phyloP scores from a whole-genome alignment of 2,888 invertebrate genomes.

The Cheilosia vulpina region DNA sequence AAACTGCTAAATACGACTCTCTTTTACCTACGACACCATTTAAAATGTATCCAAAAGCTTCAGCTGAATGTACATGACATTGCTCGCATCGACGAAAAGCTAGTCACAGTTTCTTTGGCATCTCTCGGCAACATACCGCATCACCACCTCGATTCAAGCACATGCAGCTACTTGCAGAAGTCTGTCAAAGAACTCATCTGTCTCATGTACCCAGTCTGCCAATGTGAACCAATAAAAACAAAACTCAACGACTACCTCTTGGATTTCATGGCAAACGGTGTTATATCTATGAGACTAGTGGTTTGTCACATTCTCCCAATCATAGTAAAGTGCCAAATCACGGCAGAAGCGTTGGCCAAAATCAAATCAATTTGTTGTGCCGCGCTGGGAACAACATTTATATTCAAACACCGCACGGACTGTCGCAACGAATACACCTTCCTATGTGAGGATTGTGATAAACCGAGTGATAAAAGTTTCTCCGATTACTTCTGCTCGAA shows the following conservation, averaged over 20 bases:
- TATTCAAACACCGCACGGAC: constrained; percentile 25
- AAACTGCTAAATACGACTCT: constrained; percentile 32
- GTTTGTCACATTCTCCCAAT: constrained; percentile 60
- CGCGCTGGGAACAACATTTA: constrained; percentile 33
- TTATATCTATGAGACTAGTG: constrained; percentile 48
- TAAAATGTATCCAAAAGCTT: constrained; percentile 38
- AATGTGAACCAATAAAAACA: constrained; percentile 32
- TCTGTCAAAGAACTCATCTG: constrained; percentile 60
- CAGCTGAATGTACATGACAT: constrained; percentile 13
- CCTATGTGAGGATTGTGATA: constrained; percentile 57
- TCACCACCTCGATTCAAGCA: constrained; percentile 13
- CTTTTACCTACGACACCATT: constrained; percentile 54
- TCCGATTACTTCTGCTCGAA: constrained; percentile 3
- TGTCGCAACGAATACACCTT: constrained; percentile 28
- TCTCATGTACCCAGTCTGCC: constrained; percentile 43
- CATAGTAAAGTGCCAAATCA: constrained; percentile 27
- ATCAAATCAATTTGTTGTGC: constrained; percentile 61
- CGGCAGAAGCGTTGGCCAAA: constrained; percentile 1
- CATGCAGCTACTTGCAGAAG: constrained; percentile 44
- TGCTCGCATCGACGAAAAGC: constrained; percentile 22
- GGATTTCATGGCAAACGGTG: constrained; percentile 47
- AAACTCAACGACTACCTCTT: constrained; percentile 45
- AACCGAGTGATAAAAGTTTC: constrained; percentile 21
- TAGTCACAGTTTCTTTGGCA: constrained; percentile 22
- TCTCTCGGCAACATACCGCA: constrained; percentile 21